phyloP scores from a whole-genome alignment of 1,140 invertebrate genomes.

The Drosophila tsacasi region DNA sequence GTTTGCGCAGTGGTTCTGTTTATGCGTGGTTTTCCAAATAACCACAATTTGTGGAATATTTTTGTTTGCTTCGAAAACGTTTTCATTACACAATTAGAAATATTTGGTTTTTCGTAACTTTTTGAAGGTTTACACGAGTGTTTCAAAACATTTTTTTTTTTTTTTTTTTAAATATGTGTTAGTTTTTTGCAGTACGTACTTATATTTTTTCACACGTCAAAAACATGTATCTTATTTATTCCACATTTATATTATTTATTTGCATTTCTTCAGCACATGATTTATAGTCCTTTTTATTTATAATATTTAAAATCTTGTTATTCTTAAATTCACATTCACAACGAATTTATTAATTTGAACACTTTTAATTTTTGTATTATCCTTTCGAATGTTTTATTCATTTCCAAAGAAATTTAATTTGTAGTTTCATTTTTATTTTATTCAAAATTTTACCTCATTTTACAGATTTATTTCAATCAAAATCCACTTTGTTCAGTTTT shows the following conservation, averaged over 20 bases:
- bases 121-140: neutral
- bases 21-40: constrained; percentile 3
- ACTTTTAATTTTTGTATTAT: neutral
- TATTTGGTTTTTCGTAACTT: neutral
- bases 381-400: too few relatives aligned
- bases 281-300: neutral
- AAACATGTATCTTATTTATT: neutral
- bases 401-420: neutral
- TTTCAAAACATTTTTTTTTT: neutral
- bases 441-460: too few relatives aligned
- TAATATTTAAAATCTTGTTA: neutral
- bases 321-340: neutral
- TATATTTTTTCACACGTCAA: neutral
- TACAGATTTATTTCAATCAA: too few relatives aligned
- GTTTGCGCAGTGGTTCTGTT: constrained; percentile 10
- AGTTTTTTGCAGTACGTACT: neutral
- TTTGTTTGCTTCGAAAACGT: constrained; percentile 11
- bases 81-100: constrained; percentile 1
- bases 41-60: constrained; percentile 20
- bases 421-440: neutral
- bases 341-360: neutral
- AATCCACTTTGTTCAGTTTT: neutral
- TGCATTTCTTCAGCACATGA: neutral
- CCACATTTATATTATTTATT: neutral
- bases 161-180: neutral